Conservation (phyloP, 2,888 invertebrate species). For the Aleiodes leptofemur region DNA sequence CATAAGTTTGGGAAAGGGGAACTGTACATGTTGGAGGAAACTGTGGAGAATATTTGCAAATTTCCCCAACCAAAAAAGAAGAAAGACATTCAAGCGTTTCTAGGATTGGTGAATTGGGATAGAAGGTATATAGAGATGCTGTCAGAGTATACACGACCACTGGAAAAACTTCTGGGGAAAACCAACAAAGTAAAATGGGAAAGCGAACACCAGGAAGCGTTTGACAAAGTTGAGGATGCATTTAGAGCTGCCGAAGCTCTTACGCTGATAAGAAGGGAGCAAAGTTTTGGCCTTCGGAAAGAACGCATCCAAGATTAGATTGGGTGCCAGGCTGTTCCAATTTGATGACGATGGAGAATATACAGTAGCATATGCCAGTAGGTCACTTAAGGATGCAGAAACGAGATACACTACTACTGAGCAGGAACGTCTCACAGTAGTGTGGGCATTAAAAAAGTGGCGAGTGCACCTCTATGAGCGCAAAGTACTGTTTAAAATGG, state of each 20-base stretch:
- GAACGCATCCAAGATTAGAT: conserved; percentile 39
- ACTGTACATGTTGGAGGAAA: conserved; percentile 10
- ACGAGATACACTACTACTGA: too few relatives aligned
- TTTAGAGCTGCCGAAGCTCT: conserved; percentile 23
- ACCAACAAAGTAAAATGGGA: conserved; percentile 22
- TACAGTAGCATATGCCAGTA: conserved; percentile 30
- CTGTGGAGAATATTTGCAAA: conserved; percentile 5
- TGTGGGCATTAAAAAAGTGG: too few relatives aligned
- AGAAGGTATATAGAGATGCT: conserved; percentile 25
- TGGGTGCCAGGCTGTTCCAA: conserved; percentile 38
- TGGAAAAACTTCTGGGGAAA: conserved; percentile 32
- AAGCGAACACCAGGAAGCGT: conserved; percentile 27
- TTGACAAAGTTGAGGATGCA: conserved; percentile 22
- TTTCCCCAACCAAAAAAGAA: conserved; percentile 26
- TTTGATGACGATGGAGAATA: conserved; percentile 32
- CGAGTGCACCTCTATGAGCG: too few relatives aligned
- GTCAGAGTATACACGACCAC: conserved; percentile 18
- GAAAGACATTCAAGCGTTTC: conserved; percentile 21
- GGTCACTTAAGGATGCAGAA: not conserved
- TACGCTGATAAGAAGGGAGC: not conserved
- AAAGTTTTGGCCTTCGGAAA: conserved; percentile 22
- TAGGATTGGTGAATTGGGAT: conserved; percentile 38
- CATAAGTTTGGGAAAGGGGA: conserved; percentile 6
- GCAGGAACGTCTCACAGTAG: too few relatives aligned
- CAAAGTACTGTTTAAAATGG: too few relatives aligned